Conservation (phyloP, 2,113 vertebrate species). For the Microtus ochrogaster region DNA sequence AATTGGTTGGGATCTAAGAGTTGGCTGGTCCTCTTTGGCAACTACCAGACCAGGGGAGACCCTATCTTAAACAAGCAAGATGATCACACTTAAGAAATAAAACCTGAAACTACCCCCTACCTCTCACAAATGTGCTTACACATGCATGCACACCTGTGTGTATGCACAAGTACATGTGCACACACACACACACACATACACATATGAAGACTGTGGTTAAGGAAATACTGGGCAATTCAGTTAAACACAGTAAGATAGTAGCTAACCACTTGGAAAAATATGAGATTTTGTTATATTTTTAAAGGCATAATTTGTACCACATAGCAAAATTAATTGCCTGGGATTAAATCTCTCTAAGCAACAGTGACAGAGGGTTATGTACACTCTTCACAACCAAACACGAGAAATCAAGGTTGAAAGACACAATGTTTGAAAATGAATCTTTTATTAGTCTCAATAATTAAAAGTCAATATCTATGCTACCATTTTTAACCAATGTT, state of each 20-base stretch:
- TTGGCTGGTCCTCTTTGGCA: not conserved
- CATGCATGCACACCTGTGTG: not conserved
- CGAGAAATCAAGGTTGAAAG: not conserved
- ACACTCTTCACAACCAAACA: slow-evolving; percentile 37
- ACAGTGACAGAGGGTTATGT: not conserved
- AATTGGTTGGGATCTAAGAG: too few relatives aligned
- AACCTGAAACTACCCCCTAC: not conserved
- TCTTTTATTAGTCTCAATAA: slow-evolving; percentile 14
- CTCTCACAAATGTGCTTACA: not conserved
- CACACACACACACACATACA: not conserved
- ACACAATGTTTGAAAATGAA: not conserved
- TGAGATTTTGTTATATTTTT: slow-evolving; percentile 38
- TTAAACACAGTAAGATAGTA: not conserved
- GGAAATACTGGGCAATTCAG: not conserved
- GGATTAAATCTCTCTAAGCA: slow-evolving; percentile 37
- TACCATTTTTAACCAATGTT: slow-evolving; percentile 1
- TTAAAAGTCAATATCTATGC: slow-evolving; percentile 4
- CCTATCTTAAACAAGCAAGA: not conserved
- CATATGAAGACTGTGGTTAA: not conserved
- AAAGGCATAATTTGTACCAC: slow-evolving; percentile 21
- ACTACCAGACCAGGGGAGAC: not conserved
- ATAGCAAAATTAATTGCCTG: slow-evolving; percentile 46
- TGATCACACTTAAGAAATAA: not conserved
- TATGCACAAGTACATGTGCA: not conserved
- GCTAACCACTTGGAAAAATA: slow-evolving; percentile 48